Base-by-base conservation (phyloP, 23 tunicate species). In the Styela plicata region DNA sequence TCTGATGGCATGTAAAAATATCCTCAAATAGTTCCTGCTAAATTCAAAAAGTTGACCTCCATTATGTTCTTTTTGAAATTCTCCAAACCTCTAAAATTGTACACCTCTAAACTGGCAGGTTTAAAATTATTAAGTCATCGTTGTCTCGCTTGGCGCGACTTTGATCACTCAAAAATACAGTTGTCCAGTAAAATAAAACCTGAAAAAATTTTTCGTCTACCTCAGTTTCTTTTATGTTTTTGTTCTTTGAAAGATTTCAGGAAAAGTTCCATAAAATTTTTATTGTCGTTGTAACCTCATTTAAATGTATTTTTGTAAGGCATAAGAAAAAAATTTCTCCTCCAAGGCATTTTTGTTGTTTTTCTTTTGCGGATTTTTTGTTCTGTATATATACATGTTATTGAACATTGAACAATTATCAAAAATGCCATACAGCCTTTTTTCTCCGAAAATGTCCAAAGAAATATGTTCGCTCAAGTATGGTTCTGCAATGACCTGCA, bases 1-100 rank as follows among this genome's bases (percentile, higher is more conserved):
- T 71, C 17, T 34, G 34, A 71, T 71, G 77, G 77, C 77, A 26
- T 71, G 77, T 71, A 71, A 71, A 71, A 71, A 71, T 71, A 44
- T 44, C 57, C 57, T 44, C 57, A 44, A 44, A 44, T 44, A 44
- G 57, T 44, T 44, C 57, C 57, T 44, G 57, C 57, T 44, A 5
- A 44, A 44, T 44, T 44, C 57, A 44, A 44, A 44, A 44, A 44
- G 13, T 44, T 44, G 57, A 44, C 57, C 57, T 44, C 57, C 57
- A 44, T 44, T 44, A 5, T 44, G n/a, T n/a, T 44, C 7, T 5
- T 5, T 44, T 44, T 44, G 10, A 44, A 44, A 44, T 44, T 44
- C 13, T 44, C 13, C 57, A 44, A 44, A 44, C 57, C n/a, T n/a
- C n/a, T n/a, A n/a, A n/a, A 44, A 44, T 44, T 44, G 57, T 44